These are phyloP conservation scores for Stenopsyche tienmushanensis DNA, from an alignment of 1,140 invertebrate species.

Conservation along the genomic window DNA sequence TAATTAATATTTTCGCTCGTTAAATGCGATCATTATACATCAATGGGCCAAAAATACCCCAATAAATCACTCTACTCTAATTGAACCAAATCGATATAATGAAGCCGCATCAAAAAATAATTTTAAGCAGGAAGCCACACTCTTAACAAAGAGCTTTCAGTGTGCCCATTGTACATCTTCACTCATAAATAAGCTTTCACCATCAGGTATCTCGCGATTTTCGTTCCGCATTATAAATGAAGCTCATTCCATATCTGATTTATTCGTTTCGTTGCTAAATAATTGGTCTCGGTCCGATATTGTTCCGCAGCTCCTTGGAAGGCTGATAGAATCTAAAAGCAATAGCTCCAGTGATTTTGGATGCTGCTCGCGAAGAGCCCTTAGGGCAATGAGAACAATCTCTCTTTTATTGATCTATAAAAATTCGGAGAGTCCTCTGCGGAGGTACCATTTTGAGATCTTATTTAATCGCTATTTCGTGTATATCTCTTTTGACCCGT, in stretches of 20 bases:
- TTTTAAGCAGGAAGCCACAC: no score
- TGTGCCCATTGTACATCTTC: conserved; percentile 4
- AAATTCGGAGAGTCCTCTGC: neutral
- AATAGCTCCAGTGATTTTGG: conserved; percentile 3
- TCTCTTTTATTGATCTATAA: conserved; percentile 3
- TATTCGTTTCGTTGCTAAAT: conserved; percentile 9
- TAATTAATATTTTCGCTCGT: no score
- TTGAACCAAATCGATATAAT: no score
- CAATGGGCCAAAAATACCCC: no score
- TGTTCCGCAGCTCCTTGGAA: neutral
- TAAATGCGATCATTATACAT: no score
- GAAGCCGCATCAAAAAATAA: no score
- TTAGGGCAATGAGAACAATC: neutral
- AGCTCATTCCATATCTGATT: conserved; percentile 12
- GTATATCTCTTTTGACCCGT: neutral
- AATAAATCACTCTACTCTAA: no score
- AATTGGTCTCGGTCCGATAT: conserved; percentile 9
- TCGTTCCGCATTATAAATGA: conserved; percentile 9
- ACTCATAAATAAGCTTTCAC: conserved; percentile 9
- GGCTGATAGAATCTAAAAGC: conserved; percentile 8
- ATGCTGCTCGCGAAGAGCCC: neutral
- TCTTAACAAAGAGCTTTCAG: no score
- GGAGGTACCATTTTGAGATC: neutral
- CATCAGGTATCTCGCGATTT: conserved; percentile 5
- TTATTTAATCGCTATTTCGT: conserved; percentile 2